Evolutionary conservation across 2,113 vertebrate species (phyloP), one percentile per base, ranked within the genome.

Genomic region (Coregonus clupeaformis): DNA sequence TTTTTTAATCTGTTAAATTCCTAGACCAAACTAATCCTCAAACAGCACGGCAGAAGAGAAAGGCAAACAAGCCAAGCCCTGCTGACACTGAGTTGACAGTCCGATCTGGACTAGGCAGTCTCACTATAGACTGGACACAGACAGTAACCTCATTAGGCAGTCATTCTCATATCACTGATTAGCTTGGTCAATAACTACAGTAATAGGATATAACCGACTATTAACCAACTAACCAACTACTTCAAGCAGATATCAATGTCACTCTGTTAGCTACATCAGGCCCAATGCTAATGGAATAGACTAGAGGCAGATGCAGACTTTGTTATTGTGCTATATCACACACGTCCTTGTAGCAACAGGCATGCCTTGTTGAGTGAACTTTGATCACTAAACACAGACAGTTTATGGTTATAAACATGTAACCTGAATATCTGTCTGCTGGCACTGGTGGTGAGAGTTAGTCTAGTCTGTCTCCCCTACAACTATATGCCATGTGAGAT

Each of bases 1-100:
- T 71, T 20, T 71, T 47, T 30, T 68, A 42, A 60, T 69, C 47
- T 45, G 70, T 14, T 77, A n/a, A 66, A 77, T 66, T 67, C 45
- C 69, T 42, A 59, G 63, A 72, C 69, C 20, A 27, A 27, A 45
- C 47, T 72, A 77, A 77, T 77, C 49, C 63, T 29, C 49, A 1
- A 52, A 32, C 69, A 52, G 42, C 20, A 20, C 11, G 27, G 7
- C 1, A 4, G 7, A 20, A 42, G 32, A 24, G 16, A 63, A 18
- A 5, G 20, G 27, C 63, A 29, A 24, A 24, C 60, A 77, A 66
- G 24, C 20, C 36, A 32, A 13, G 66, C 30, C 0, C 29, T 45
- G 7, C 68, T 27, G 55, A 62, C 5, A 18, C 6, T 2, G 25
- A 67, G 63, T 65, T 29, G 14, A 12, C 14, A 29, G 25, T 63